A percentile compares a stretch with the other conserved stretches of the same genome.
Evolutionary conservation across 2,113 vertebrate genomes (phyloP).

Genomic region (Promerops cafer): DNA sequence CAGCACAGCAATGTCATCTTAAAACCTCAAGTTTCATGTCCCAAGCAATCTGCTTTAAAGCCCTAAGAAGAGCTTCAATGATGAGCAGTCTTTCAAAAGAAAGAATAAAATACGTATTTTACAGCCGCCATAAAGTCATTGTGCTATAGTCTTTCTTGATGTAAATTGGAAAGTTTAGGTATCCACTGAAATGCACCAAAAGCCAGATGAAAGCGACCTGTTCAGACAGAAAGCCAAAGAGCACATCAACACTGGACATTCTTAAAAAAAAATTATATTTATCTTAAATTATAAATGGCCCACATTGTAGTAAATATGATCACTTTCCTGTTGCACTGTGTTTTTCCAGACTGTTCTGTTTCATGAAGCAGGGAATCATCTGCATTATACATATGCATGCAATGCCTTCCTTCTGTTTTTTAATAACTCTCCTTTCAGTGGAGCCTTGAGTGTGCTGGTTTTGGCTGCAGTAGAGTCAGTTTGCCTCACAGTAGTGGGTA

Average conservation of each 20-base stretch:
- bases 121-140: not conserved
- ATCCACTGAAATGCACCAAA: not conserved
- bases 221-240: not conserved
- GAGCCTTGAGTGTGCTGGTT: not conserved
- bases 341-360: not conserved
- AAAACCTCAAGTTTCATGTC: constrained; percentile 15
- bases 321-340: not conserved
- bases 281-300: not conserved
- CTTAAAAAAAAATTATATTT: not conserved
- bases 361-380: not conserved
- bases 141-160: not conserved
- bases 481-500: not conserved
- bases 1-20: not conserved
- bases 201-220: not conserved
- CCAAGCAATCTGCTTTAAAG: not conserved
- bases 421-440: not conserved
- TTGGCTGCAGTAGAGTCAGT: not conserved
- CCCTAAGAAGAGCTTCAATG: not conserved
- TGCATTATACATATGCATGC: not conserved
- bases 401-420: not conserved
- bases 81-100: not conserved
- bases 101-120: not conserved
- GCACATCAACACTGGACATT: not conserved
- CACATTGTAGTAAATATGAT: not conserved
- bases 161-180: not conserved